Base-by-base conservation (phyloP, 35 echinoderm and acorn worm species). In the Stichopus chloronotus region DNA sequence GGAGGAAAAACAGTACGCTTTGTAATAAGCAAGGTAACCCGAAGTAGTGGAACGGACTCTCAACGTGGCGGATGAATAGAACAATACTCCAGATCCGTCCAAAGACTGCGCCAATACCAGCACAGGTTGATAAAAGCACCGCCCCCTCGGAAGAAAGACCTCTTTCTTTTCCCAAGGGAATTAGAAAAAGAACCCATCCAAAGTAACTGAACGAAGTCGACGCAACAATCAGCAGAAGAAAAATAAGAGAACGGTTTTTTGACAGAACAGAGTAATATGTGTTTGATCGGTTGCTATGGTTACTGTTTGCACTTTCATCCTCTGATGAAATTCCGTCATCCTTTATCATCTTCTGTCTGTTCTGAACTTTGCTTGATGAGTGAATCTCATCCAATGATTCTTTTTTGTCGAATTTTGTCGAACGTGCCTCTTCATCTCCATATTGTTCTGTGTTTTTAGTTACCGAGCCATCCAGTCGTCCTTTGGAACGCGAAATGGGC, bases 91-190 rank as follows among this genome's bases (percentile, higher is more conserved):
- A 85, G 3, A 85, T 56, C 5, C 82, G 82, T 8, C 82, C 82
- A 58, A 85, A 6, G 6, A 58, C 20, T 7, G 82, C 82, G 17
- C 82, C 82, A 3, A 85, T 8, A 20, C 82, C 82, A 58, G 82
- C 55, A 9, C 9, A n/a, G 53, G 82, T 85, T 19, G 82, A 85
- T 13, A 85, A 56, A 8, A 85, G 52, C 19, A 85, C 82, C 17
- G 82, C 82, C 10, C 58, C 5, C 4, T 56, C 55, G 10, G 82
- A 58, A 14, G 57, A 6, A 5, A 85, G 24, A n/a, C 82, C 82
- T 85, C 58, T 85, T 53, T 85, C 82, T 53, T 85, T 85, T 17
- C 82, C 82, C 5, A 85, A 56, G 21, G 82, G 82, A 58, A 85
- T 23, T 8, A 85, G 82, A 21, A 85, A 85, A 8, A 85, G 55